Conservation (phyloP, 2,797 vertebrate species). For the Pygocentrus nattereri region DNA sequence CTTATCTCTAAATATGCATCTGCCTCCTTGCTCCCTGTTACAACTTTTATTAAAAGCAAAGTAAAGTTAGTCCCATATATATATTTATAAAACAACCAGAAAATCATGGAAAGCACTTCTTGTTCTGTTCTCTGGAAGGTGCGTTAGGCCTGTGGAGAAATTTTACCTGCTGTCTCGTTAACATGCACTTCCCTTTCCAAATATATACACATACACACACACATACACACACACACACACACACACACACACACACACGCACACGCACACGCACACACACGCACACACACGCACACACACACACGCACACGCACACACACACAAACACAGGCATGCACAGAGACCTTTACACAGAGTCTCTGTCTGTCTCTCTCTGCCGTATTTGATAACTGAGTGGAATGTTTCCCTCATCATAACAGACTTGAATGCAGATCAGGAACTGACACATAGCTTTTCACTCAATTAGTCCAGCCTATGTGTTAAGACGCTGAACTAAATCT, state of each 20-base stretch:
- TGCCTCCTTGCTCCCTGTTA: no score
- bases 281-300: no score
- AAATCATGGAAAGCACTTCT: slow-evolving; percentile 22
- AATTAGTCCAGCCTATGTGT: slow-evolving; percentile 51
- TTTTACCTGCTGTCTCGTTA: slow-evolving; percentile 59
- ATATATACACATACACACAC: slow-evolving; percentile 53
- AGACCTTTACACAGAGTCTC: no score
- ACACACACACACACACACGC: no score
- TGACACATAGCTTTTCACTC: slow-evolving; percentile 76
- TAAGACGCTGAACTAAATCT: neutral
- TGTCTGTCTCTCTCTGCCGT: neutral
- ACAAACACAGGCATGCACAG: neutral
- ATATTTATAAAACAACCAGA: slow-evolving; percentile 17
- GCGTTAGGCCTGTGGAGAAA: slow-evolving; percentile 39
- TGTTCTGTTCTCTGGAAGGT: slow-evolving; percentile 39
- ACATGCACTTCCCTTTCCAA: slow-evolving; percentile 44
- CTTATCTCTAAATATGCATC: no score
- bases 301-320: no score
- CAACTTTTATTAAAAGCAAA: no score
- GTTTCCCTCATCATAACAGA: slow-evolving; percentile 42
- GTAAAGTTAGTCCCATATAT: no score
- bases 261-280: no score
- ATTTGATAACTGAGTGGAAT: slow-evolving; percentile 34
- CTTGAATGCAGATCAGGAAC: slow-evolving; percentile 75
- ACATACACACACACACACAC: no score